Evolutionary conservation across 2,113 vertebrate species (phyloP).

Genomic region (Hipposideros armiger): DNA sequence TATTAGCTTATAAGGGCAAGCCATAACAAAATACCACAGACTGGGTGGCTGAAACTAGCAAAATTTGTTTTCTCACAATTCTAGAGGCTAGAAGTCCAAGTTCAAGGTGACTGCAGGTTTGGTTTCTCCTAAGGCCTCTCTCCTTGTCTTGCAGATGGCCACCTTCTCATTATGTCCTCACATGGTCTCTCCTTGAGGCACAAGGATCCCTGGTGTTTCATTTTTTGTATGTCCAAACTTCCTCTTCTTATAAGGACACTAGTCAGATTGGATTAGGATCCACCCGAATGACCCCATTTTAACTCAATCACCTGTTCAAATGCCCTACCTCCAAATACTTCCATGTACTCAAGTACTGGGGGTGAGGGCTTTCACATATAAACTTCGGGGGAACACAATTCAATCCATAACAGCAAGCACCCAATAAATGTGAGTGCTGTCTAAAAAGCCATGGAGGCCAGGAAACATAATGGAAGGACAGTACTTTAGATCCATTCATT

Average conservation of each 20-base stretch:
- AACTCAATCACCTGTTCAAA: neutral
- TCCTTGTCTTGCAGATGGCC: neutral
- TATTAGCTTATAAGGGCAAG: neutral
- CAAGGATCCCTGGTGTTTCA: neutral
- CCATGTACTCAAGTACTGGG: neutral
- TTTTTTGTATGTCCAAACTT: neutral
- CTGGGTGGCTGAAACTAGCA: neutral
- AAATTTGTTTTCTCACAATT: neutral
- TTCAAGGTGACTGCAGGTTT: neutral
- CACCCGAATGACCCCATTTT: neutral
- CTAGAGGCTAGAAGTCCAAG: neutral
- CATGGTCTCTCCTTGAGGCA: neutral
- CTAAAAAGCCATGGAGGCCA: neutral
- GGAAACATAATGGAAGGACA: neutral
- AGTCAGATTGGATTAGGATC: neutral
- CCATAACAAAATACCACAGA: neutral
- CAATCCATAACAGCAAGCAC: neutral
- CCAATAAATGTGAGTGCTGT: neutral
- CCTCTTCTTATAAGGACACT: neutral
- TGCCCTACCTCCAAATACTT: neutral
- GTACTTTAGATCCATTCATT: neutral
- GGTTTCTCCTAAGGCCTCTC: neutral
- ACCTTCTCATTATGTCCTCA: neutral
- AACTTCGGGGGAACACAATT: neutral
- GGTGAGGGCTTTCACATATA: neutral